Base-by-base conservation (phyloP, 2,797 vertebrate genomes). In the Clamator glandarius region DNA sequence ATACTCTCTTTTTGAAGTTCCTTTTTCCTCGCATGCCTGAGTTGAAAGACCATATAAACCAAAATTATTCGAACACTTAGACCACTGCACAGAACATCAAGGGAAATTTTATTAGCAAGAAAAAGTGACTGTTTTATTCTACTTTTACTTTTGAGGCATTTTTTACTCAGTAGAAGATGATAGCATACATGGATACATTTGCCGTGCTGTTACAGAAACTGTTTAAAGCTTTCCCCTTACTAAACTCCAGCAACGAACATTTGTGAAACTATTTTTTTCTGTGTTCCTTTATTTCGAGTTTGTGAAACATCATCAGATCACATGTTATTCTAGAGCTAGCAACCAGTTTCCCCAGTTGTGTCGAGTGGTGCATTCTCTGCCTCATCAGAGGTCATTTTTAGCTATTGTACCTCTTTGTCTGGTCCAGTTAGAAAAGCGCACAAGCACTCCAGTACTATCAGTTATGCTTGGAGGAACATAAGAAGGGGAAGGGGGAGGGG, bases 1-100 rank as follows among this genome's bases (percentile, higher is more conserved):
- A 96, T 90, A 94, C 57, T 96, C 87, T 88, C 89, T 92, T 97
- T 97, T 89, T 94, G 96, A 97, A 96, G 96, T 95, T 95, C 87
- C 93, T 95, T 96, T 96, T 96, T 93, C 92, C 82, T 96, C 3
- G 39, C 93, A 94, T 96, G 95, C 95, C 93, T 96, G 95, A 91
- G 92, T 81, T 94, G 95, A 95, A 96, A 94, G 86, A 83, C 87
- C 91, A 93, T 89, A 95, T 87, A 91, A 95, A 94, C 95, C 51
- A 62, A 94, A 90, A 96, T 95, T 95, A 95, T 96, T 96, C 93
- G 91, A 79, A 93, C 83, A 68, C 88, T 94, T 80, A 84, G 74
- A 76, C 91, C 72, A 83, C 86, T 78, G 84, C 93, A 81, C 84
- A 94, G 67, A 95, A 87, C 20, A 84, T 89, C 95, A 95, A 90